Conservation (phyloP, 2,113 vertebrate species). For the Erinaceus europaeus region DNA sequence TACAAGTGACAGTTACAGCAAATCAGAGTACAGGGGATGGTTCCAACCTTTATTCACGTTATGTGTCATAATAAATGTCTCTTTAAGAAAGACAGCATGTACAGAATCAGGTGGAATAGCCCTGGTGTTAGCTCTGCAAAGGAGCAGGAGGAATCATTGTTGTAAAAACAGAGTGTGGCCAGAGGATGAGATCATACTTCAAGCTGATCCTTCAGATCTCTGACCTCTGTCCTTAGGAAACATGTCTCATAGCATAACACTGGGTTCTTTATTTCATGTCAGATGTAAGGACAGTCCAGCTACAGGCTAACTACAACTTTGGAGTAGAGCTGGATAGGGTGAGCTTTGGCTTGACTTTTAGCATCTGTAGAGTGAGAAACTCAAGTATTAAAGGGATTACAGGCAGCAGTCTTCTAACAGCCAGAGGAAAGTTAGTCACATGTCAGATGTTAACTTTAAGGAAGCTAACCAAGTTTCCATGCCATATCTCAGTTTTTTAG, state of each 20-base stretch:
- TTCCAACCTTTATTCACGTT: conserved; percentile 76
- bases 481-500: neutral
- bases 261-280: neutral
- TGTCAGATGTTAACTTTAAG: neutral
- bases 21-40: conserved; percentile 67
- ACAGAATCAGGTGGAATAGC: conserved; percentile 60
- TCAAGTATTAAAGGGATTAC: neutral
- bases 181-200: conserved; percentile 22
- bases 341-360: neutral
- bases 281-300: neutral
- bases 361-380: neutral
- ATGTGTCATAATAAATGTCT: conserved; percentile 76
- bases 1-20: conserved; percentile 75
- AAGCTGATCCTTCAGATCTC: neutral
- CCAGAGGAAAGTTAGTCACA: neutral
- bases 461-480: neutral
- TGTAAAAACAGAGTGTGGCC: neutral
- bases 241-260: neutral
- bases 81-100: conserved; percentile 64
- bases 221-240: neutral
- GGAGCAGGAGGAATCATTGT: neutral
- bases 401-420: neutral
- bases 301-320: neutral
- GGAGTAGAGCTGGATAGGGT: neutral
- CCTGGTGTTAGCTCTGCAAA: conserved; percentile 50